These are phyloP conservation scores for Charaxes varanes DNA, from an alignment of 1,140 invertebrate species.

Conservation along the genomic window DNA sequence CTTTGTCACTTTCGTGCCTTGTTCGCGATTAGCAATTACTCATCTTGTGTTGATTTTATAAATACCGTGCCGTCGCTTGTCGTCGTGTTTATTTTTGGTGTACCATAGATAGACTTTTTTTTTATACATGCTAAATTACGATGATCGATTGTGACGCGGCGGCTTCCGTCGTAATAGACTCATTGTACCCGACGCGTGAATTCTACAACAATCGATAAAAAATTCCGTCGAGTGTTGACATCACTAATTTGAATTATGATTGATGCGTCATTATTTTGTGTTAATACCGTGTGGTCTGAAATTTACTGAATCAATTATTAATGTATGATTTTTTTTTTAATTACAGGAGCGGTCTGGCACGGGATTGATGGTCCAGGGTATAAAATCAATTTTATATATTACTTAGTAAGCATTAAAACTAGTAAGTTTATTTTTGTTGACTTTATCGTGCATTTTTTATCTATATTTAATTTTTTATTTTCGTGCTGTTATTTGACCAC, in stretches of 20 bases:
- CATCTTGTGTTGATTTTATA: constrained; percentile 31
- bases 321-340: constrained; percentile 20
- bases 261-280: constrained; percentile 23
- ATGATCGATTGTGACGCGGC: constrained; percentile 55
- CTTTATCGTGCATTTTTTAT: too few relatives aligned
- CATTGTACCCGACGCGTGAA: constrained; percentile 30
- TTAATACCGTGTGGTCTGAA: constrained; percentile 25
- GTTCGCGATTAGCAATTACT: constrained; percentile 27
- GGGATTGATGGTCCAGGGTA: too few relatives aligned
- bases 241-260: constrained; percentile 46
- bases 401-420: too few relatives aligned
- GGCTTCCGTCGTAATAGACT: constrained; percentile 34
- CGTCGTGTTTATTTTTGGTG: constrained; percentile 44
- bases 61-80: constrained; percentile 54
- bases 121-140: constrained; percentile 44
- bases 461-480: too few relatives aligned
- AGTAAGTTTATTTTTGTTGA: too few relatives aligned
- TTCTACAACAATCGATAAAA: constrained; percentile 50
- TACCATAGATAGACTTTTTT: constrained; percentile 37
- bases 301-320: constrained; percentile 9
- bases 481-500: too few relatives aligned
- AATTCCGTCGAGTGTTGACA: constrained; percentile 35
- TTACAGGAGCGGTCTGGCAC: constrained; percentile 26
- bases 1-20: constrained; percentile 34
- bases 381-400: constrained; percentile 1